Evolutionary conservation across 2,113 vertebrate genomes (phyloP).

Genomic region (rabbit (Oryctolagus cuniculus)): mOryCun1.1 NC_091439.1:77746501-77747000

Average conservation of each 20-base stretch:
- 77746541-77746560: background rate
- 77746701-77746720: background rate
- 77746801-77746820: background rate
- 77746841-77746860: background rate
- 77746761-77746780: background rate
- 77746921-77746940: background rate
- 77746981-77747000: background rate
- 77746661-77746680: background rate
- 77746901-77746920: background rate
- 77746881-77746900: background rate
- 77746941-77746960: background rate
- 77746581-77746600: background rate
- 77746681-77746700: background rate
- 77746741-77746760: background rate
- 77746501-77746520: background rate
- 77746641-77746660: background rate
- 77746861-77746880: background rate
- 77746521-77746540: background rate
- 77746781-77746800: background rate
- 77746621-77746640: conserved; percentile 26
- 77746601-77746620: background rate
- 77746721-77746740: background rate
- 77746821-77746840: background rate
- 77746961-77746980: background rate
- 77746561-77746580: background rate